Percentiles rank a stretch among this genome's conserved stretches.
Evolutionary conservation across 2,797 vertebrate species (phyloP).

Genomic region (Champsocephalus esox): DNA sequence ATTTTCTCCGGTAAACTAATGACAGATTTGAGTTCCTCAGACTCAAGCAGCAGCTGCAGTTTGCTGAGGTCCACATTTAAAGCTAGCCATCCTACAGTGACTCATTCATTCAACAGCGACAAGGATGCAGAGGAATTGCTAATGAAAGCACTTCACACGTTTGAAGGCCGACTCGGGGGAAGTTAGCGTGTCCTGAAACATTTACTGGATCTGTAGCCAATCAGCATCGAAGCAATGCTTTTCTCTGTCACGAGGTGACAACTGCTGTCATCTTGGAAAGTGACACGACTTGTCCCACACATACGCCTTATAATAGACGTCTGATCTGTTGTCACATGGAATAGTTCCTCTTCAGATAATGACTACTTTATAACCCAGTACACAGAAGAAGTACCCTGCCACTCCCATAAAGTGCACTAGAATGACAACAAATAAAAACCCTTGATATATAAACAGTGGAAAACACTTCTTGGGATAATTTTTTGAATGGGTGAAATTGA

Average conservation of each 20-base stretch:
- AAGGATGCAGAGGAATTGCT: not conserved
- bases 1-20: constrained; percentile 36
- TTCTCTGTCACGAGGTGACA: not conserved
- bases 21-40: constrained; percentile 53
- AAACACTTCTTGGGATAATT: too few relatives aligned
- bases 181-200: constrained; percentile 1
- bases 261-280: not conserved
- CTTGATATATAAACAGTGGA: not conserved
- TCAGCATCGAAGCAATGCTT: constrained; percentile 7
- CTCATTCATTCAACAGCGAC: constrained; percentile 41
- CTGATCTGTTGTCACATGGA: constrained; percentile 14
- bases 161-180: constrained; percentile 18
- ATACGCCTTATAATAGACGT: not conserved
- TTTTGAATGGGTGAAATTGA: too few relatives aligned
- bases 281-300: not conserved
- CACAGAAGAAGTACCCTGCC: not conserved
- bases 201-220: constrained; percentile 11
- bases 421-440: not conserved
- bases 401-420: not conserved
- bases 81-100: constrained; percentile 21
- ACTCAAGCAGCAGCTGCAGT: constrained; percentile 34
- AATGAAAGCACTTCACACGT: constrained; percentile 26
- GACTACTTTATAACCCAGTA: not conserved
- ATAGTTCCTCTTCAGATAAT: not conserved
- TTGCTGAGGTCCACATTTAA: constrained; percentile 35